A percentile compares a stretch with the other conserved stretches of the same genome.
Conservation (phyloP, 1,140 invertebrate species). For the Trypoxylus dichotomus region DNA sequence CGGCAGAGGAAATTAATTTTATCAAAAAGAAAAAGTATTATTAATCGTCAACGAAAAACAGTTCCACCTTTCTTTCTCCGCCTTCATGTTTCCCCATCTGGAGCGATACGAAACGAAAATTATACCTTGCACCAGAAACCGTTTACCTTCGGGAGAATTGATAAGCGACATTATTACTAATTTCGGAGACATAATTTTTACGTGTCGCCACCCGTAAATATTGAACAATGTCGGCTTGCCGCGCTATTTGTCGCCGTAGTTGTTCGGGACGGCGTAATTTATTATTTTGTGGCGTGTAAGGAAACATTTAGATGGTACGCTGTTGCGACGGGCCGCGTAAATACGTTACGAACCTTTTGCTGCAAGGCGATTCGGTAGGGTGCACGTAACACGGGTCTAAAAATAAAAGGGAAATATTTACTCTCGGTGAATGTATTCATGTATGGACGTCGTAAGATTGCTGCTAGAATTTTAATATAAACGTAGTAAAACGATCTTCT, state of each 20-base stretch:
- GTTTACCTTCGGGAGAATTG: not conserved
- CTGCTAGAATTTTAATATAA: not conserved
- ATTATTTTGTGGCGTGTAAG: not conserved
- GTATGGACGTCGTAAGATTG: no score
- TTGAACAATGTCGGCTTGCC: not conserved
- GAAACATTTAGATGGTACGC: not conserved
- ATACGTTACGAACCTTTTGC: not conserved
- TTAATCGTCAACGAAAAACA: not conserved
- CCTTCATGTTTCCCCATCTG: not conserved
- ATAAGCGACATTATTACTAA: not conserved
- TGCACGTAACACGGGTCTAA: not conserved
- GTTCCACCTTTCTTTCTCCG: not conserved
- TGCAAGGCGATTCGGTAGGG: not conserved
- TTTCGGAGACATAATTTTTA: not conserved
- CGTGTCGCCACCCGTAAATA: constrained; percentile 5
- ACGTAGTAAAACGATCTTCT: not conserved
- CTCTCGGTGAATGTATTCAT: not conserved
- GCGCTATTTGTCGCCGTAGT: not conserved
- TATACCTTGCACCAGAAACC: not conserved
- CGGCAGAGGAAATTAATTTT: not conserved
- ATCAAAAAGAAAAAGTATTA: not conserved
- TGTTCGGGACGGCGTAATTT: not conserved
- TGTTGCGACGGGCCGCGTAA: not conserved
- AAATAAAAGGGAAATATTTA: not conserved
- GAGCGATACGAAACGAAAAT: not conserved